phyloP scores from a whole-genome alignment of 1,140 invertebrate genomes.

The Stegodyphus mimosarum region DNA sequence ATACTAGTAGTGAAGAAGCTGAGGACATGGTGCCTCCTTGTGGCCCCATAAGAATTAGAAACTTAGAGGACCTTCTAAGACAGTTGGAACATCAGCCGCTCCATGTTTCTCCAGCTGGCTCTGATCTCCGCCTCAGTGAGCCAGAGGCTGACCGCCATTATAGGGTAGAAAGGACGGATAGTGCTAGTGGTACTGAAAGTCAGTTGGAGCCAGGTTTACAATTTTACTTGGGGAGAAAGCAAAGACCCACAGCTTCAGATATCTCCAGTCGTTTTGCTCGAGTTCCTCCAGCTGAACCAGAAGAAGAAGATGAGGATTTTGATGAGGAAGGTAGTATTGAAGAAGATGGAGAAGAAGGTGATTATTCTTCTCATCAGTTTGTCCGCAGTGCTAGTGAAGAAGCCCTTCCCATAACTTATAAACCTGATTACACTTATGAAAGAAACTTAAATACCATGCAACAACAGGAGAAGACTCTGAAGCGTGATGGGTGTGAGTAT shows the following conservation, averaged over 20 bases:
- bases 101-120: slow-evolving; percentile 81
- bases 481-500: slow-evolving; percentile 63
- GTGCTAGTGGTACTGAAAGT: slow-evolving; percentile 69
- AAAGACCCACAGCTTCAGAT: slow-evolving; percentile 5
- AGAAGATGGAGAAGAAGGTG: slow-evolving; percentile 84
- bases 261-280: slow-evolving; percentile 29
- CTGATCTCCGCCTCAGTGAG: slow-evolving; percentile 90
- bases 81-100: slow-evolving; percentile 89
- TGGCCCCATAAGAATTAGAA: slow-evolving; percentile 79
- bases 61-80: slow-evolving; percentile 88
- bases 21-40: slow-evolving; percentile 66
- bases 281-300: slow-evolving; percentile 29
- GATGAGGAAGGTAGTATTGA: slow-evolving; percentile 72
- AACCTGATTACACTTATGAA: slow-evolving; percentile 60
- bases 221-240: slow-evolving; percentile 21
- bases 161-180: slow-evolving; percentile 45
- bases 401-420: slow-evolving; percentile 75
- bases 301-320: slow-evolving; percentile 55
- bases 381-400: slow-evolving; percentile 91
- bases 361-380: slow-evolving; percentile 90
- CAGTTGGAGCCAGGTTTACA: slow-evolving; percentile 51
- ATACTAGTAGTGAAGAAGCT: slow-evolving; percentile 71
- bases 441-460: slow-evolving; percentile 62
- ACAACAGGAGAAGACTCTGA: slow-evolving; percentile 61
- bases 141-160: slow-evolving; percentile 88